Percentiles rank a stretch among this genome's conserved stretches.
These are phyloP conservation scores for Drosophila koepferae DNA, from an alignment of 2,888 invertebrate genomes.

Conservation along the genomic window DNA sequence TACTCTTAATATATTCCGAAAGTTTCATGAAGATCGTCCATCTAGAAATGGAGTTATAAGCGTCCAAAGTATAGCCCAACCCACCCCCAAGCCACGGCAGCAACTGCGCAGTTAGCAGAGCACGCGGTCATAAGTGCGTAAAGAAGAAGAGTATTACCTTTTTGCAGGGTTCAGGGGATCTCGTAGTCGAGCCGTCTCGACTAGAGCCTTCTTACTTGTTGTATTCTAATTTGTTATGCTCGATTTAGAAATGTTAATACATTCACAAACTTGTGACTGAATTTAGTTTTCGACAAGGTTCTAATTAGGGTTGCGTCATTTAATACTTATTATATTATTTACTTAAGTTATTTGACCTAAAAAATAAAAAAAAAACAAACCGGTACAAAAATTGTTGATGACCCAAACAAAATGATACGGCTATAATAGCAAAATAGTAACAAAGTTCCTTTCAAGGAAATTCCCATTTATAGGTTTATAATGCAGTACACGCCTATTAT, in stretches of 20 bases:
- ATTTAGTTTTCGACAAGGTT: constrained; percentile 11
- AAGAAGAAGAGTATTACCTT: no score
- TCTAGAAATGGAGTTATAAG: no score
- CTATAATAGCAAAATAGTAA: neutral
- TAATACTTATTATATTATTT: neutral
- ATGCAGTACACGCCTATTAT: constrained; percentile 3
- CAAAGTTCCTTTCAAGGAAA: constrained; percentile 6
- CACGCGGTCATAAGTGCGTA: no score
- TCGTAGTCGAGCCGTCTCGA: no score
- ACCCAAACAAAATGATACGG: constrained; percentile 3
- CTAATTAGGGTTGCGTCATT: constrained; percentile 10
- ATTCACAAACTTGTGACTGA: constrained; percentile 3
- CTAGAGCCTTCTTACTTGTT: no score
- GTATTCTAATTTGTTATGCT: constrained; percentile 13
- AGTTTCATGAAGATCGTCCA: no score
- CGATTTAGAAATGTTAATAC: constrained; percentile 13
- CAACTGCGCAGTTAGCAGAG: no score
- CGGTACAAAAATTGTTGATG: neutral
- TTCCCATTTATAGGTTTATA: constrained; percentile 2
- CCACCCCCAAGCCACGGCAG: no score
- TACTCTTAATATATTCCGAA: no score
- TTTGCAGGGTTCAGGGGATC: no score
- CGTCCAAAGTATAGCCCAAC: no score
- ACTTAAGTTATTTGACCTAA: neutral
- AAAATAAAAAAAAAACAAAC: neutral